These are phyloP conservation scores for Drosophila sulfurigaster DNA, from an alignment of 1,140 invertebrate genomes.

Conservation along the genomic window DNA sequence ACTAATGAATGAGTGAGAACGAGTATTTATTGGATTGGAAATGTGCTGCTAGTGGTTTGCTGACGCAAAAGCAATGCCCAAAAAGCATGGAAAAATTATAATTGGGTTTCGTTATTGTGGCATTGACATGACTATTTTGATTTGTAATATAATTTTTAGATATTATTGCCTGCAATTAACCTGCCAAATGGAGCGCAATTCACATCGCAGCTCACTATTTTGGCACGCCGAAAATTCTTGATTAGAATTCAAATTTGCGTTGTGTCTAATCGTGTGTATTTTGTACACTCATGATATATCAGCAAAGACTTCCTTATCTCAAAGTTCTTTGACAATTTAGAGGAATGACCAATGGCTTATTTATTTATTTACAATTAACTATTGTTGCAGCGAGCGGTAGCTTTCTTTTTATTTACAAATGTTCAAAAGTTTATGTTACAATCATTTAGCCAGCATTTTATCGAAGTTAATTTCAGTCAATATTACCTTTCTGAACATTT, in stretches of 20 bases:
- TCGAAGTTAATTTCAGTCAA: too few species aligned
- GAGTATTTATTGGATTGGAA: conserved; percentile 10
- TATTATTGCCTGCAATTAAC: conserved; percentile 46
- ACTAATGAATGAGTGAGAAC: conserved; percentile 1
- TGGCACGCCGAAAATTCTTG: conserved; percentile 14
- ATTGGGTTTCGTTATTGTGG: conserved; percentile 28
- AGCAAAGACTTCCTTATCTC: conserved; percentile 24
- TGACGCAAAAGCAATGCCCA: conserved; percentile 38
- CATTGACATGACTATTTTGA: conserved; percentile 54
- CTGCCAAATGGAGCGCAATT: conserved; percentile 51
- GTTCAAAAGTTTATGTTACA: too few species aligned
- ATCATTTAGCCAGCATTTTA: too few species aligned
- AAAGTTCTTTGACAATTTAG: too few species aligned
- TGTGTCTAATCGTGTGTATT: not conserved
- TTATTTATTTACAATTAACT: too few species aligned
- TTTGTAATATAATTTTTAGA: conserved; percentile 36
- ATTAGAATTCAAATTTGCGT: conserved; percentile 42
- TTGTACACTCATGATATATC: not conserved
- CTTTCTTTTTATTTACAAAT: too few species aligned
- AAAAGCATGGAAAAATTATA: conserved; percentile 25
- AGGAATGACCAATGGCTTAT: too few species aligned
- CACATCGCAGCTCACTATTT: conserved; percentile 18
- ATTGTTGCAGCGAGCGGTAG: too few species aligned
- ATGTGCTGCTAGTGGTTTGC: conserved; percentile 17
- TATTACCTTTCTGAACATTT: too few species aligned